Percentiles rank a stretch among this genome's conserved stretches.
These are phyloP conservation scores for Nasonia vitripennis DNA, from an alignment of 1,140 invertebrate genomes.

Conservation along the genomic window DNA sequence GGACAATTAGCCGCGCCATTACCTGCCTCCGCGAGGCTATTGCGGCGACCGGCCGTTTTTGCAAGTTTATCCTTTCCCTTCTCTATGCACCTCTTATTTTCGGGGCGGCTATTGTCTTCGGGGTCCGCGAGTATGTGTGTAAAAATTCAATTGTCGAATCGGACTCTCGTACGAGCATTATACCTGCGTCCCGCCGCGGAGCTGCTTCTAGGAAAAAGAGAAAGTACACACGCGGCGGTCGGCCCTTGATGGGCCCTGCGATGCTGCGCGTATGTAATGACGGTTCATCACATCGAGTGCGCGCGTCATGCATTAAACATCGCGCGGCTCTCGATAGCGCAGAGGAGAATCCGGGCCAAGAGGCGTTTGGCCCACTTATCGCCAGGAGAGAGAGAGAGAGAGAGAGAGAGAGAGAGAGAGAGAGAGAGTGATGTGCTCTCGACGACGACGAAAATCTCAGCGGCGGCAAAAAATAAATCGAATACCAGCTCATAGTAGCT, in stretches of 20 bases:
- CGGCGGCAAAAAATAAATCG: slow-evolving; percentile 3
- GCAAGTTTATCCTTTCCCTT: not conserved
- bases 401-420: not conserved
- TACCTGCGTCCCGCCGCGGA: not conserved
- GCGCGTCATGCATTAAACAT: slow-evolving; percentile 5
- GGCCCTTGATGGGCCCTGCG: slow-evolving; percentile 4
- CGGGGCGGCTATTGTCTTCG: too few species aligned
- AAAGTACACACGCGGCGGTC: not conserved
- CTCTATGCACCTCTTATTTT: not conserved
- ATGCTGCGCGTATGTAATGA: not conserved
- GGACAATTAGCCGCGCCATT: slow-evolving; percentile 16
- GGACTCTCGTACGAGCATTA: not conserved
- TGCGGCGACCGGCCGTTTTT: not conserved
- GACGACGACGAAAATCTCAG: not conserved
- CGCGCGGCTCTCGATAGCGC: not conserved
- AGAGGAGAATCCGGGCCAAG: slow-evolving; percentile 22
- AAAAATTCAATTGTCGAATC: not conserved
- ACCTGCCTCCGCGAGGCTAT: not conserved
- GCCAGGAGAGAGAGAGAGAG: too few species aligned
- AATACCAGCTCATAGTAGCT: too few species aligned
- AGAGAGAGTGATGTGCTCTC: not conserved
- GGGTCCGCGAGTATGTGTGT: too few species aligned
- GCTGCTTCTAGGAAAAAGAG: slow-evolving; percentile 40
- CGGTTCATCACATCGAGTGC: slow-evolving; percentile 17
- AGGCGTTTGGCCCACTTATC: slow-evolving; percentile 35